Conservation (phyloP, 1,140 invertebrate species). For the Nylanderia fulva region DNA sequence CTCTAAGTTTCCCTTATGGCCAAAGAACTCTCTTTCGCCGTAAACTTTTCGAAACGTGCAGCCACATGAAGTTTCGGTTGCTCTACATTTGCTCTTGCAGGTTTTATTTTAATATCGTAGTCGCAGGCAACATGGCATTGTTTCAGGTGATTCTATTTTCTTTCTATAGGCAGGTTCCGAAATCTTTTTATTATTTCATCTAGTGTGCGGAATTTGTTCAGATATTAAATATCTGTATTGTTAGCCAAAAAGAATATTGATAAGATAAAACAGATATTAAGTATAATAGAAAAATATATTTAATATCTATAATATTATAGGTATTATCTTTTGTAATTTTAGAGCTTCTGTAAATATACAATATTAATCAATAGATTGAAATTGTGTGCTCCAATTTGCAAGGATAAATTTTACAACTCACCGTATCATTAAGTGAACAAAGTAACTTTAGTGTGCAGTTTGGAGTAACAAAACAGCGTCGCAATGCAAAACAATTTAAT, state of each 20-base stretch:
- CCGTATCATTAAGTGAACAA: slow-evolving; percentile 1
- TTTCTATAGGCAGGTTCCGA: slow-evolving; percentile 17
- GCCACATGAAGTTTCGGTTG: slow-evolving; percentile 64
- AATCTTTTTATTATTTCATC: slow-evolving; percentile 23
- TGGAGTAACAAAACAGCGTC: slow-evolving; percentile 43
- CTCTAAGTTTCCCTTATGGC: slow-evolving; percentile 62
- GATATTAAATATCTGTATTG: background rate
- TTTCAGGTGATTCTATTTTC: slow-evolving; percentile 25
- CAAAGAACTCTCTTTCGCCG: slow-evolving; percentile 51
- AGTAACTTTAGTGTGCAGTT: slow-evolving; percentile 3
- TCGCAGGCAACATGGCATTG: slow-evolving; percentile 16
- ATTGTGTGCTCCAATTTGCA: background rate
- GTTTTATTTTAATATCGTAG: slow-evolving; percentile 70
- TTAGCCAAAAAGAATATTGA: background rate
- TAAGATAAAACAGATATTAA: slow-evolving; percentile 12
- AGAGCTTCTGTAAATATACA: background rate
- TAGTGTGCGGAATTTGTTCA: slow-evolving; percentile 7
- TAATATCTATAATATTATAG: background rate
- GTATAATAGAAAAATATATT: background rate
- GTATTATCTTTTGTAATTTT: background rate
- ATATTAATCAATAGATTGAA: background rate
- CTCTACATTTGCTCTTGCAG: slow-evolving; percentile 64
- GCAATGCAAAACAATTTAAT: slow-evolving; percentile 43
- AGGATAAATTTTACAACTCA: background rate
- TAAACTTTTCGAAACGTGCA: slow-evolving; percentile 60